Conservation (phyloP, 2,113 vertebrate species). For the Nanger granti region DNA sequence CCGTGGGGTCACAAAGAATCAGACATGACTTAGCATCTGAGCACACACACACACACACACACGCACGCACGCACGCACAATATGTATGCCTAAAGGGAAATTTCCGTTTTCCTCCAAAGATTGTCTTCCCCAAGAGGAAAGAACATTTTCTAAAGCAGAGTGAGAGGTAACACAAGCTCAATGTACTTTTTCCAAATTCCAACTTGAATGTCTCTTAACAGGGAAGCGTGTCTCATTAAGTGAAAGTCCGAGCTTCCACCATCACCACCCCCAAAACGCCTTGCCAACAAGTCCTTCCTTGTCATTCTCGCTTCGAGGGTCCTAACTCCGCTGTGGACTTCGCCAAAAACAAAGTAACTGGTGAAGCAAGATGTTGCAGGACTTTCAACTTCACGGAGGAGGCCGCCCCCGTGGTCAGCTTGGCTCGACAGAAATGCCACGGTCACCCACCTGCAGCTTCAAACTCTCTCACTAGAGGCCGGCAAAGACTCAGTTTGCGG, state of each 20-base stretch:
- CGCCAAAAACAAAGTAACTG: background rate
- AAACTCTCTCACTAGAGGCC: slow-evolving; percentile 48
- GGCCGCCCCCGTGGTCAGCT: accelerated
- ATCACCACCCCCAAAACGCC: background rate
- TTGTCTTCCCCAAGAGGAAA: background rate
- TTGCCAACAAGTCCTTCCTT: background rate
- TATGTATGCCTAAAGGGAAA: background rate
- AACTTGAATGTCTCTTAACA: background rate
- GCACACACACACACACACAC: background rate
- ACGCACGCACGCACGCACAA: background rate
- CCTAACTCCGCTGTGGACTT: background rate
- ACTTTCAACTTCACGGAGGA: accelerated
- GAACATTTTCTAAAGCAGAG: background rate
- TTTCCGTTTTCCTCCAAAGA: background rate
- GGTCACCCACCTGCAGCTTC: background rate
- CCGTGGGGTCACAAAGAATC: background rate
- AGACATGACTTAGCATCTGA: background rate
- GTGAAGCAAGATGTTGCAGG: background rate
- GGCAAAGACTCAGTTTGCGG: background rate
- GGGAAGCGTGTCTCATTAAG: background rate
- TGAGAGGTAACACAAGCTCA: background rate
- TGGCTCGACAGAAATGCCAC: accelerated
- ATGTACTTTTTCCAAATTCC: background rate
- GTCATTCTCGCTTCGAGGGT: background rate
- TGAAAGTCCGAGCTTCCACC: background rate